These are phyloP conservation scores for Herpetotheres cachinnans DNA, from an alignment of 2,113 vertebrate genomes.

Conservation along the genomic window DNA sequence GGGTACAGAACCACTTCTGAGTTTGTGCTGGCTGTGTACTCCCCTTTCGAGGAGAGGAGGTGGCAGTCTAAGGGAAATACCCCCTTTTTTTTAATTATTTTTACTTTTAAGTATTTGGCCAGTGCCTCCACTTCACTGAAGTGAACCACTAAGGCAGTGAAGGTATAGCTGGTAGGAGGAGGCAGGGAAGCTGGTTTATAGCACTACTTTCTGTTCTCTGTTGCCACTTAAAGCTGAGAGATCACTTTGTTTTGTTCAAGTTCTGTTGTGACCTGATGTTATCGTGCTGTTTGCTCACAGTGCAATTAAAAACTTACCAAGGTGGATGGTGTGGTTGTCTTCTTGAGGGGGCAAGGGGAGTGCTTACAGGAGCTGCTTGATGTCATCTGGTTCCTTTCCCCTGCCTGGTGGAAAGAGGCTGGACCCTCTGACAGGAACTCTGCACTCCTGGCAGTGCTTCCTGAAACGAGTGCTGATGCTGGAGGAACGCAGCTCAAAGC, in stretches of 20 bases:
- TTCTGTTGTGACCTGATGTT: neutral
- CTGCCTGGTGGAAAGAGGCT: no score
- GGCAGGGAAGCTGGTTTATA: neutral
- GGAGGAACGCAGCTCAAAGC: neutral
- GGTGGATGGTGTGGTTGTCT: neutral
- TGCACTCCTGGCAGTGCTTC: neutral
- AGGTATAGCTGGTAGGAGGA: neutral
- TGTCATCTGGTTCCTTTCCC: rapidly evolving
- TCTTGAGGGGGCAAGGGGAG: neutral
- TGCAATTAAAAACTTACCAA: slow-evolving; percentile 54
- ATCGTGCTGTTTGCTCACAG: neutral
- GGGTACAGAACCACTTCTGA: neutral
- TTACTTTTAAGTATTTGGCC: neutral
- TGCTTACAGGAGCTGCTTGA: neutral
- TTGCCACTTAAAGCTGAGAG: neutral
- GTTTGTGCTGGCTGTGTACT: neutral
- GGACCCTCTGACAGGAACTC: neutral
- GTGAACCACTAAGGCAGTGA: neutral
- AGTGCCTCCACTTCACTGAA: neutral
- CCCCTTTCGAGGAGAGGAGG: neutral
- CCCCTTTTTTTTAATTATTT: neutral
- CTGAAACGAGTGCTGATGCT: neutral
- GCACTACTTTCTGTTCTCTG: neutral
- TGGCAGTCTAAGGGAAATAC: neutral
- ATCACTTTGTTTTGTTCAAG: neutral